Conservation (phyloP, 2,888 invertebrate species). For the Vandiemenella viatica region DNA sequence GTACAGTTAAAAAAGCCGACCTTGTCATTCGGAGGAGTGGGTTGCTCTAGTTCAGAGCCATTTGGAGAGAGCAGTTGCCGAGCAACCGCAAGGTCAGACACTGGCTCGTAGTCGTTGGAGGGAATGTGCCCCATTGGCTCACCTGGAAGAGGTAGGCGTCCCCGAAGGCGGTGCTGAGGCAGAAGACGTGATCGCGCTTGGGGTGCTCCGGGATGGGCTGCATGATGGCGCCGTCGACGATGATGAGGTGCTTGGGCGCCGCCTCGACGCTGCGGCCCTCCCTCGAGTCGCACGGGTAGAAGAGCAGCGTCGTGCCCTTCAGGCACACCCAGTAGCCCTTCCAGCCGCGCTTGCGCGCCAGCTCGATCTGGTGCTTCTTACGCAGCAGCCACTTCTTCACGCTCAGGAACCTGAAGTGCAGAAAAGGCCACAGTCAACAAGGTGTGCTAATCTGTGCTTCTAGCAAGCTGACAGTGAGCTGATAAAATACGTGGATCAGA, state of each 20-base stretch:
- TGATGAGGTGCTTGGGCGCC: constrained; percentile 87
- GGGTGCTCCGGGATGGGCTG: constrained; percentile 99
- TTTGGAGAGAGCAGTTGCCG: too few relatives aligned
- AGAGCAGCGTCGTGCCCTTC: constrained; percentile 88
- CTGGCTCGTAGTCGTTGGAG: too few relatives aligned
- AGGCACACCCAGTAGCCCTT: constrained; percentile 98
- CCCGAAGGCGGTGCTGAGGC: constrained; percentile 93
- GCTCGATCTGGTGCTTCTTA: constrained; percentile 91
- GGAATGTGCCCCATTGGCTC: too few relatives aligned
- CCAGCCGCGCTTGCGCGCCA: constrained; percentile 92
- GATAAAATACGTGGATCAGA: too few relatives aligned
- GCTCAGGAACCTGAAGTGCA: constrained; percentile 67
- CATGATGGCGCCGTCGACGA: constrained; percentile 93
- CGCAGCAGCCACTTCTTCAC: constrained; percentile 96
- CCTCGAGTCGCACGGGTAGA: constrained; percentile 88
- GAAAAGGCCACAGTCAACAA: background rate
- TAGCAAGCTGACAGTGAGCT: too few relatives aligned
- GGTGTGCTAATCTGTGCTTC: too few relatives aligned
- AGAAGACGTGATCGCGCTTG: constrained; percentile 93
- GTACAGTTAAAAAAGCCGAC: background rate
- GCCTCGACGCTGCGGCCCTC: constrained; percentile 83
- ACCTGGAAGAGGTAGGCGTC: constrained; percentile 96
- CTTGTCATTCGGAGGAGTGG: too few relatives aligned
- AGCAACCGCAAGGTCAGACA: too few relatives aligned
- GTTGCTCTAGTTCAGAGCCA: too few relatives aligned